Conservation (phyloP, 2,113 vertebrate genomes). For the Gymnorhina tibicen region DNA sequence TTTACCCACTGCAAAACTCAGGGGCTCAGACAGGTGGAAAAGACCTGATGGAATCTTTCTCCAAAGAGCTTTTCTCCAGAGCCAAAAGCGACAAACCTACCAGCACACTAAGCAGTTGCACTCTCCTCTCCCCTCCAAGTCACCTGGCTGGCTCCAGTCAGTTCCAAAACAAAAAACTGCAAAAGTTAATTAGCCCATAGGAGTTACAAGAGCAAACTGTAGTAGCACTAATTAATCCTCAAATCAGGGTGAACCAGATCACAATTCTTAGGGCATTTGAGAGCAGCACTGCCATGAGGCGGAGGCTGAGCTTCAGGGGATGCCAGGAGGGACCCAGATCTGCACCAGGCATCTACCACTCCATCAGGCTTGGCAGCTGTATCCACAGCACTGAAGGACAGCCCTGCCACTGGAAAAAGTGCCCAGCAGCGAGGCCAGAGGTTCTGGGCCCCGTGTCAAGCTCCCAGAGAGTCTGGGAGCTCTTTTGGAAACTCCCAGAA, state of each 20-base stretch:
- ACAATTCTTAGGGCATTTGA: not conserved
- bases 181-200: not conserved
- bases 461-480: not conserved
- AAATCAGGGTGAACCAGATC: not conserved
- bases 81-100: not conserved
- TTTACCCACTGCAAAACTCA: not conserved
- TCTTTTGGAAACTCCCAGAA: not conserved
- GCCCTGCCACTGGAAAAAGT: not conserved
- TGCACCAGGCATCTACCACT: fast-evolving
- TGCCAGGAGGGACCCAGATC: not conserved
- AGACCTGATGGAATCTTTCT: too few relatives aligned
- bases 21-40: not conserved
- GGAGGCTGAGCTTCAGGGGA: not conserved
- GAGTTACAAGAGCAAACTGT: not conserved
- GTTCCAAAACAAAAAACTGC: not conserved
- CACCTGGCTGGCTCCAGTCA: not conserved
- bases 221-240: not conserved
- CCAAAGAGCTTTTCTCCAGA: too few relatives aligned
- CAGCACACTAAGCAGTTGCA: fast-evolving
- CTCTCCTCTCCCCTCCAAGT: not conserved
- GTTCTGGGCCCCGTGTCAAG: not conserved
- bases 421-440: not conserved
- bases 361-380: not conserved
- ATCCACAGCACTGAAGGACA: not conserved
- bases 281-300: not conserved